These are phyloP conservation scores for Falcunculus frontatus DNA, from an alignment of 2,113 vertebrate species.

Conservation along the genomic window DNA sequence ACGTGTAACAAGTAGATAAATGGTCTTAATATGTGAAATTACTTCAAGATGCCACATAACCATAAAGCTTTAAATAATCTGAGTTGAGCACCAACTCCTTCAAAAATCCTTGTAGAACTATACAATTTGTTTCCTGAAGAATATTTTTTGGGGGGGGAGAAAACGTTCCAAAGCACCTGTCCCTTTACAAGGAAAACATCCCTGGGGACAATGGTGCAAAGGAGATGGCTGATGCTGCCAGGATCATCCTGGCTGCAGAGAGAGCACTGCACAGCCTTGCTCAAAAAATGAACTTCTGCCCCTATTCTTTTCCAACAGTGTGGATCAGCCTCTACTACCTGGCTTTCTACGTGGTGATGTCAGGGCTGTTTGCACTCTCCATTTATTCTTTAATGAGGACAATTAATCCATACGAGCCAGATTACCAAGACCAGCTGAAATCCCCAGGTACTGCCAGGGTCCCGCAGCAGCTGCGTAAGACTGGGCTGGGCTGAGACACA, in stretches of 20 bases:
- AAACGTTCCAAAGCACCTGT: background rate
- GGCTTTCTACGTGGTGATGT: conserved; percentile 87
- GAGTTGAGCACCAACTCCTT: background rate
- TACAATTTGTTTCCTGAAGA: background rate
- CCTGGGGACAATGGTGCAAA: background rate
- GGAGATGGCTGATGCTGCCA: accelerated
- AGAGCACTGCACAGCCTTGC: accelerated
- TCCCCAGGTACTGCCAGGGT: conserved; percentile 79
- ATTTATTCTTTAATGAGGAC: conserved; percentile 84
- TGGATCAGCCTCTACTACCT: conserved; percentile 90
- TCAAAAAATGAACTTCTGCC: background rate
- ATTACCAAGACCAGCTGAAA: conserved; percentile 85
- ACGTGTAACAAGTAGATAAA: background rate
- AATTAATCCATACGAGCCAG: conserved; percentile 77
- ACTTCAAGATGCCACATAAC: background rate
- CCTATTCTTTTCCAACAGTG: conserved; percentile 65
- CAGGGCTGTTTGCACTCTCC: conserved; percentile 75
- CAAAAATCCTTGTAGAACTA: background rate
- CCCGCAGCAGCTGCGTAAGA: accelerated
- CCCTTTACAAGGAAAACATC: background rate
- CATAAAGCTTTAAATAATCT: background rate
- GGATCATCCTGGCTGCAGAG: accelerated
- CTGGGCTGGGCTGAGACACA: background rate
- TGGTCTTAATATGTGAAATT: background rate
- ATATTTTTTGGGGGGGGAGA: background rate